Percentiles rank a stretch among this genome's conserved stretches.
Evolutionary conservation across 2,797 vertebrate genomes (phyloP).

Genomic region (Falco berigora): DNA sequence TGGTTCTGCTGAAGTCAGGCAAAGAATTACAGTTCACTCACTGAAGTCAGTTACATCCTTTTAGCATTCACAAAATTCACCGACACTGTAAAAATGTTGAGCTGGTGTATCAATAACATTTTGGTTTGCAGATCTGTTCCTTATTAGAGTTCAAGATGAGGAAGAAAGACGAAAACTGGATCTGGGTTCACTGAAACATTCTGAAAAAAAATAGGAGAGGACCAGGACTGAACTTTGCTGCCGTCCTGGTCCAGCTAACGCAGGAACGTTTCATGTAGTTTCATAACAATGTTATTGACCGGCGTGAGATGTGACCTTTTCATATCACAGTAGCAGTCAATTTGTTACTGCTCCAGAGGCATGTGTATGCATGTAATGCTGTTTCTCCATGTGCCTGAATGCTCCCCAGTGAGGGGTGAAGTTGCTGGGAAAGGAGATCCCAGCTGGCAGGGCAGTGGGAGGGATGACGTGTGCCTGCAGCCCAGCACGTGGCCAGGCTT

Average conservation of each 20-base stretch:
- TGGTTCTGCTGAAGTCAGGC: not conserved
- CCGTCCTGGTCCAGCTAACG: not conserved
- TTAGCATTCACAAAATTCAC: not conserved
- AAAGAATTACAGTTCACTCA: not conserved
- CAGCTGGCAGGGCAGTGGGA: not conserved
- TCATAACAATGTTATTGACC: conserved; percentile 11
- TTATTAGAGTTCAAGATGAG: not conserved
- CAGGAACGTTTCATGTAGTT: not conserved
- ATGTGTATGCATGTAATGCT: not conserved
- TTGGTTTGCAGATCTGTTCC: not conserved
- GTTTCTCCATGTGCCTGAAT: not conserved
- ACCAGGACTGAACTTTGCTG: not conserved
- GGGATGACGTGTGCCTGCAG: not conserved
- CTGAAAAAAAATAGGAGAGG: not conserved
- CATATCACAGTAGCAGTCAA: not conserved
- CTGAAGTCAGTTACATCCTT: not conserved
- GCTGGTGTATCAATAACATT: not conserved
- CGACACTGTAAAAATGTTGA: not conserved
- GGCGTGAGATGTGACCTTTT: not conserved
- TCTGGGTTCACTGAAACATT: not conserved
- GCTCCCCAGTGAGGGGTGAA: not conserved
- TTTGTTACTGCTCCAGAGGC: not conserved
- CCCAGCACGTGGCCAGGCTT: not conserved
- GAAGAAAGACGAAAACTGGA: not conserved
- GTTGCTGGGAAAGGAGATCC: not conserved